Percentiles rank a stretch among this genome's conserved stretches.
phyloP scores from a whole-genome alignment of 2,888 invertebrate species.

The Acrobasis suavella region DNA sequence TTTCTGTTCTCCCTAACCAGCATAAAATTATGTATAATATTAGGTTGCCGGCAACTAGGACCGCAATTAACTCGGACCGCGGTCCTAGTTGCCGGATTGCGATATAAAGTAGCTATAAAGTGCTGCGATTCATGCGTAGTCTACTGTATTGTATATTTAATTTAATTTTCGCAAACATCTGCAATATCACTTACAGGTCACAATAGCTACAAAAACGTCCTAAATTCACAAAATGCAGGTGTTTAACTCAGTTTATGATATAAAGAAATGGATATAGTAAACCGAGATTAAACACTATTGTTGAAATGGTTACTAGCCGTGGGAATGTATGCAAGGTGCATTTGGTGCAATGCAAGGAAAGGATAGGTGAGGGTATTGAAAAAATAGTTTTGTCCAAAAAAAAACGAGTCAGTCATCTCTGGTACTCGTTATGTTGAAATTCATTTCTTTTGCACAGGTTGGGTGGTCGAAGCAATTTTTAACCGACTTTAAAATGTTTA shows the following conservation, averaged over 20 bases:
- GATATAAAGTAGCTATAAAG: too few relatives aligned
- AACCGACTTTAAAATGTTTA: too few relatives aligned
- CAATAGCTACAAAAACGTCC: background rate
- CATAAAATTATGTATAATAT: too few relatives aligned
- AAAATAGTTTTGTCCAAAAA: background rate
- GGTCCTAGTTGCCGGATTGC: too few relatives aligned
- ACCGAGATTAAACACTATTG: slow-evolving; percentile 26
- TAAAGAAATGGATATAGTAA: slow-evolving; percentile 31
- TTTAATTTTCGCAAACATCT: slow-evolving; percentile 3
- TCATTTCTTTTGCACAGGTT: background rate
- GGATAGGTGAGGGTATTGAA: background rate
- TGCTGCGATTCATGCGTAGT: background rate
- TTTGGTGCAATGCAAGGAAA: slow-evolving; percentile 5
- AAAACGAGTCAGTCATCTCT: background rate
- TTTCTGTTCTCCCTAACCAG: too few relatives aligned
- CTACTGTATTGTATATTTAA: background rate
- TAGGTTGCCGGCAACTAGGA: too few relatives aligned
- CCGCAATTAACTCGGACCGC: too few relatives aligned
- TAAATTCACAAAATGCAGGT: slow-evolving; percentile 27
- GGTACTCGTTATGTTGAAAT: background rate
- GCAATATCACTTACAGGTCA: slow-evolving; percentile 6
- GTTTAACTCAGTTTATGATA: slow-evolving; percentile 29
- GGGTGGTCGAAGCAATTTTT: background rate
- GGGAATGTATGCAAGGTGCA: slow-evolving; percentile 34
- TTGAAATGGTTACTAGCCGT: slow-evolving; percentile 20